These are phyloP conservation scores for Apoda limacodes DNA, from an alignment of 2,888 invertebrate genomes.

Conservation along the genomic window DNA sequence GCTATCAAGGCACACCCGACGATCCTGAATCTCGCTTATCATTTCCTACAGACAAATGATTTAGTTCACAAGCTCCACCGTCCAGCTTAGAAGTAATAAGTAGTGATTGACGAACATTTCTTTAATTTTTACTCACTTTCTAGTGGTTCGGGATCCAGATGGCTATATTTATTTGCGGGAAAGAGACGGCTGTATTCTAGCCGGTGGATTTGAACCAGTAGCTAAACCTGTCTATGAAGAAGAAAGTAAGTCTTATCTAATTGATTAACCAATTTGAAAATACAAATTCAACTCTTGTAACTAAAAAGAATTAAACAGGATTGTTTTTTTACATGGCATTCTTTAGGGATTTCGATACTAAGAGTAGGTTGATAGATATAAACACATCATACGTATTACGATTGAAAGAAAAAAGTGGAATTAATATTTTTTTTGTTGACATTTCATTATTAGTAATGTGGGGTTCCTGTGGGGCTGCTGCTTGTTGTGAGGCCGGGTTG, in stretches of 20 bases:
- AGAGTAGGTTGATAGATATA: too few relatives aligned
- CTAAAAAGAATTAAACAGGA: neutral
- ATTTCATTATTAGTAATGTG: too few relatives aligned
- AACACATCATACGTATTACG: too few relatives aligned
- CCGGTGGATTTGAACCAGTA: conserved; percentile 91
- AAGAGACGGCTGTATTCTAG: conserved; percentile 84
- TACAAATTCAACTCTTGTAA: neutral
- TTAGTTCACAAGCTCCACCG: too few relatives aligned
- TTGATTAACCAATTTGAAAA: neutral
- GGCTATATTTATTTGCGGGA: conserved; percentile 89
- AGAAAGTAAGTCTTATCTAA: conserved; percentile 39
- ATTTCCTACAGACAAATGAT: too few relatives aligned
- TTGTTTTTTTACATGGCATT: neutral
- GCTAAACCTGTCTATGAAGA: conserved; percentile 93
- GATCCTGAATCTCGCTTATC: too few relatives aligned
- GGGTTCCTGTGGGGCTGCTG: too few relatives aligned
- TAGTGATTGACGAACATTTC: too few relatives aligned
- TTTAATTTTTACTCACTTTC: conserved; percentile 16
- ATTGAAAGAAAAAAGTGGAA: neutral
- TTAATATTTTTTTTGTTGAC: conserved; percentile 1
- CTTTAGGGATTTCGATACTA: too few relatives aligned
- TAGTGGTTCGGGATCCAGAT: conserved; percentile 88
- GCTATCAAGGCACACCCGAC: too few relatives aligned
- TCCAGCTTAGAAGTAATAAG: too few relatives aligned
- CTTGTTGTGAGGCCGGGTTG: too few relatives aligned